Percentiles rank a stretch among this genome's conserved stretches.
Conservation (phyloP, 2,113 vertebrate species). For the Microcebus tavaratra region DNA sequence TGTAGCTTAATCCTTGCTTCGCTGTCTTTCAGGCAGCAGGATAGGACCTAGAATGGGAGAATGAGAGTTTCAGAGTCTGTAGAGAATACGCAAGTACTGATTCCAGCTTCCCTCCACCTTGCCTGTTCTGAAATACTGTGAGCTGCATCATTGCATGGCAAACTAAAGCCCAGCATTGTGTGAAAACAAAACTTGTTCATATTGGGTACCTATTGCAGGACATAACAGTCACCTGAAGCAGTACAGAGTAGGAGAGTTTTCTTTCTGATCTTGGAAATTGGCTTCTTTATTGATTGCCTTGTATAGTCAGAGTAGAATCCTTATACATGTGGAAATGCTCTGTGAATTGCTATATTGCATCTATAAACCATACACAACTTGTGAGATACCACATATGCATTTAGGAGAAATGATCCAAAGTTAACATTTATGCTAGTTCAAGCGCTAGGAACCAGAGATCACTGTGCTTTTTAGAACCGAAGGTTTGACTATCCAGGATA, state of each 20-base stretch:
- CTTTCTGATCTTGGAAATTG: conserved; percentile 4
- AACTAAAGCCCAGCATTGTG: background rate
- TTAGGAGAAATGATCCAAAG: conserved; percentile 48
- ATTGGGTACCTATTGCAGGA: background rate
- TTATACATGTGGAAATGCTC: background rate
- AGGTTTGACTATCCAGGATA: background rate
- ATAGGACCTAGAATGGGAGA: background rate
- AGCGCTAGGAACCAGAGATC: background rate
- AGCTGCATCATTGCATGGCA: background rate
- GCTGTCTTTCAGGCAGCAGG: background rate
- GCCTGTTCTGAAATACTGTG: background rate
- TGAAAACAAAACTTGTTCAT: background rate
- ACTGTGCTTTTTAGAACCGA: conserved; percentile 21
- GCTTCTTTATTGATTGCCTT: conserved; percentile 5
- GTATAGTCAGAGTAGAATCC: background rate
- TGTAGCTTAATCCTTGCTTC: background rate
- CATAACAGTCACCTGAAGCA: background rate
- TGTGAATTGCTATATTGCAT: background rate
- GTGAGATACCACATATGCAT: background rate
- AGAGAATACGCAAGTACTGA: background rate
- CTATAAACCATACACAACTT: background rate
- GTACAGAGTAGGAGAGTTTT: background rate
- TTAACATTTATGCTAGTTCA: conserved; percentile 36
- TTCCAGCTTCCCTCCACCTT: background rate
- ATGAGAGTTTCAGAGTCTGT: background rate